These are phyloP conservation scores for Heliconius hewitsoni DNA, from an alignment of 1,140 invertebrate genomes.

Conservation along the genomic window DNA sequence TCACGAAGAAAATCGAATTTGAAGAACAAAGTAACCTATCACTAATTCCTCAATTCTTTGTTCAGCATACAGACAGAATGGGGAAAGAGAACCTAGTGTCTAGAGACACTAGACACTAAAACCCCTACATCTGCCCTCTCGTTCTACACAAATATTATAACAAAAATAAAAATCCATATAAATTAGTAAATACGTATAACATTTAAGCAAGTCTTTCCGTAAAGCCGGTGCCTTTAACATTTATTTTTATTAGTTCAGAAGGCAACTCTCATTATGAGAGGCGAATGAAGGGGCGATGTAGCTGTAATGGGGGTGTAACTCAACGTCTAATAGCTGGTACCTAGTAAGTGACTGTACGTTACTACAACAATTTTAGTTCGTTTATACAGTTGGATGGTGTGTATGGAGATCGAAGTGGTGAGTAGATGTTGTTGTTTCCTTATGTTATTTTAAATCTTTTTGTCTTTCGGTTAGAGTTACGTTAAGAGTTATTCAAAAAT, in stretches of 20 bases:
- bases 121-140: not conserved
- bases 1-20: no score
- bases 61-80: no score
- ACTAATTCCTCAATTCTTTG: no score
- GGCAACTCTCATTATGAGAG: slow-evolving; percentile 54
- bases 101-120: no score
- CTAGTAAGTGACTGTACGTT: not conserved
- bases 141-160: not conserved
- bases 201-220: slow-evolving; percentile 39
- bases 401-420: no score
- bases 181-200: slow-evolving; percentile 42
- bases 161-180: slow-evolving; percentile 33
- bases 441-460: no score
- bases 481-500: no score
- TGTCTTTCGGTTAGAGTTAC: no score
- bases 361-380: not conserved
- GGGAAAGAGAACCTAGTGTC: no score
- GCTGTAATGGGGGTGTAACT: slow-evolving; percentile 41
- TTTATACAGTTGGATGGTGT: not conserved
- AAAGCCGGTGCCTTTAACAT: slow-evolving; percentile 47
- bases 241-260: slow-evolving; percentile 56
- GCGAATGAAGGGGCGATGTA: slow-evolving; percentile 46
- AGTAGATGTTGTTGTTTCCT: no score
- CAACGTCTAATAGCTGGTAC: slow-evolving; percentile 31
- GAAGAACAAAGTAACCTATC: no score